phyloP scores from a whole-genome alignment of 1,140 invertebrate genomes.

The Drosophila ananassae region DNA sequence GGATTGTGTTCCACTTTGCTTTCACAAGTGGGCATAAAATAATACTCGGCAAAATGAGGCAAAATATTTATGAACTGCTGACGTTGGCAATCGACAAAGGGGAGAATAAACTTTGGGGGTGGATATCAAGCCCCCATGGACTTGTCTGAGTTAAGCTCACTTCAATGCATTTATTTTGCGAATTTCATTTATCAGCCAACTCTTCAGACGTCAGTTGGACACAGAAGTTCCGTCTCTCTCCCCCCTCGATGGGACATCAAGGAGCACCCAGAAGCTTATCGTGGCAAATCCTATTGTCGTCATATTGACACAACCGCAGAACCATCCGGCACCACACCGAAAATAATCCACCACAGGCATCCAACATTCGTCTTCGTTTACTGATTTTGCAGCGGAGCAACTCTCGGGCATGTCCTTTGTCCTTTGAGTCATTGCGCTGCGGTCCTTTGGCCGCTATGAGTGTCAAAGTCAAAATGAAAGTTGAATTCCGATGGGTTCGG shows the following conservation, averaged over 20 bases:
- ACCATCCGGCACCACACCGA: constrained; percentile 43
- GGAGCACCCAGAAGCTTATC: constrained; percentile 69
- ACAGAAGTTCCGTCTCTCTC: constrained; percentile 2
- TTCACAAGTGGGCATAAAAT: constrained; percentile 54
- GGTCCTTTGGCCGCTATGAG: constrained; percentile 48
- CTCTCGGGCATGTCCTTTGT: constrained; percentile 62
- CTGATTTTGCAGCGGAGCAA: constrained; percentile 42
- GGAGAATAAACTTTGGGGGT: constrained; percentile 12
- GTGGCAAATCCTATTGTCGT: constrained; percentile 79
- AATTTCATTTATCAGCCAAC: constrained; percentile 77
- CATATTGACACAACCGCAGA: constrained; percentile 78
- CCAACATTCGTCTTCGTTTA: constrained; percentile 23
- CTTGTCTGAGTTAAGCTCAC: constrained; percentile 32
- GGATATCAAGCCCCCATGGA: background rate
- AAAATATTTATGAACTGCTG: constrained; percentile 75
- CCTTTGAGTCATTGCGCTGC: constrained; percentile 52
- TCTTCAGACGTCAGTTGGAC: constrained; percentile 38
- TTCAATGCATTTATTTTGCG: constrained; percentile 75
- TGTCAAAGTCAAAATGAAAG: constrained; percentile 17
- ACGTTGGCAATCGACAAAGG: constrained; percentile 41
- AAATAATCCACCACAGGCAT: constrained; percentile 39
- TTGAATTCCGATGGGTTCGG: constrained; percentile 10
- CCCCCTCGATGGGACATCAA: constrained; percentile 41
- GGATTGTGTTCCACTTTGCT: constrained; percentile 51
- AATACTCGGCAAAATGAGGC: constrained; percentile 45